Base-by-base conservation (phyloP, 2,888 invertebrate species). In the Drosophila leonis region DNA sequence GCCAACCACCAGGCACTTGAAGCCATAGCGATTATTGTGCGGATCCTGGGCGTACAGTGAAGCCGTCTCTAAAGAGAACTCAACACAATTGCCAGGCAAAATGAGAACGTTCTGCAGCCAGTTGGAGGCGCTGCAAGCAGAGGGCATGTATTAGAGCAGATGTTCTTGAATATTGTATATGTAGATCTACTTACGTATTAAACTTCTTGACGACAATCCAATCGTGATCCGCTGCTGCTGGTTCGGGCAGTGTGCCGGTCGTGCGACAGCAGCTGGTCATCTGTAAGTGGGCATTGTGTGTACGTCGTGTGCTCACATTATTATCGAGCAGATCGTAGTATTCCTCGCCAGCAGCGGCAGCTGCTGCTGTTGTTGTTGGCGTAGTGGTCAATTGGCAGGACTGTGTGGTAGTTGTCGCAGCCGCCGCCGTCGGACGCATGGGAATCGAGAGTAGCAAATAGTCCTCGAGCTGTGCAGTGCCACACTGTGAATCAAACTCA, bases 41-140 rank as follows among this genome's bases (percentile, higher is more conserved):
- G 97, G 98, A 93, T 98, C 98, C 89, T 97, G 97, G 72, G 98
- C 95, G 92, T 98, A 99, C 92, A 98, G 97, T 0, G 98, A 97
- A 0, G 98, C 98, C 0, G 99, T 98, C 94, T 99, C 99, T 90
- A 99, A 92, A 0, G 98, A 98, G 93, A 99, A 98, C 87, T 98
- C 95, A 0, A 99, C 96, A 93, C 98, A 97, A 92, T 98, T 98
- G 20, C 98, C 98, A 39, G 98, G 98, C 44, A 98, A 93, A 65
- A 98, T 94, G 15, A 98, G 94, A 0, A 97, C 96, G 81, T 95
- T 96, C 86, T 96, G 96, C 0, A 98, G 97, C 98, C 99, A 99
- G 64, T 92, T 91, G 7, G 92, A 90, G 3, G 92, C 69, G 5
- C 93, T 93, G 56, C 2, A 80, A 18, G 7, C 8, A 39, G 12